Conservation (phyloP, 2,797 vertebrate species). For the Pelodytes ibericus region DNA sequence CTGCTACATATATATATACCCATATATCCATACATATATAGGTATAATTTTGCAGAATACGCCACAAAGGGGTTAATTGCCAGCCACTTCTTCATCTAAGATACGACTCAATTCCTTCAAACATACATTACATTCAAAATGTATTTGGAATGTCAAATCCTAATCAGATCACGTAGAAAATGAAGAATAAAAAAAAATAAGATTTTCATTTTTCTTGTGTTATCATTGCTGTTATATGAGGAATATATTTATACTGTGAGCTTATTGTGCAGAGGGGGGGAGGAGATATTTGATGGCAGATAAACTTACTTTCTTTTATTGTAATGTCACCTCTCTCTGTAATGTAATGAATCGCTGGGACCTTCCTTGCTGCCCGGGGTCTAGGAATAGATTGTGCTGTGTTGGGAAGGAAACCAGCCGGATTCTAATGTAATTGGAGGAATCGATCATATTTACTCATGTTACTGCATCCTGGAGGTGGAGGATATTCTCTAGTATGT, state of each 20-base stretch:
- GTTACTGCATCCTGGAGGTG: not conserved
- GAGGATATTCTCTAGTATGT: not conserved
- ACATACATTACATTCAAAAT: too few relatives aligned
- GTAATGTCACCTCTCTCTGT: slow-evolving; percentile 11
- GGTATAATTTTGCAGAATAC: too few relatives aligned
- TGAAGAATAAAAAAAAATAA: slow-evolving; percentile 28
- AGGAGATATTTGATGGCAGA: slow-evolving; percentile 4
- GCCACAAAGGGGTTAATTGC: slow-evolving; percentile 4
- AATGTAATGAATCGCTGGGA: slow-evolving; percentile 21
- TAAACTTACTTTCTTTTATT: slow-evolving; percentile 7
- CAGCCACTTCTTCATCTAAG: not conserved
- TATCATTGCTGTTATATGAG: slow-evolving; percentile 43
- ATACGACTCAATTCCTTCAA: slow-evolving; percentile 6
- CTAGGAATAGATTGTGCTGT: not conserved
- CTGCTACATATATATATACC: too few relatives aligned
- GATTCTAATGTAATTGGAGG: slow-evolving; percentile 13
- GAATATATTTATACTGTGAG: slow-evolving; percentile 21
- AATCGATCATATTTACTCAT: slow-evolving; percentile 19
- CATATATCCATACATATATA: too few relatives aligned
- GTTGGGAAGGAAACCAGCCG: not conserved
- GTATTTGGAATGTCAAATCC: slow-evolving; percentile 25
- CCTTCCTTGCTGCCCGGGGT: not conserved
- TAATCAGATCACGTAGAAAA: slow-evolving; percentile 39
- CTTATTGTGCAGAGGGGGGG: slow-evolving; percentile 21
- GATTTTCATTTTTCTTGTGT: slow-evolving; percentile 35